phyloP scores from a whole-genome alignment of 2,888 invertebrate genomes.

The Mythimna impura region DNA sequence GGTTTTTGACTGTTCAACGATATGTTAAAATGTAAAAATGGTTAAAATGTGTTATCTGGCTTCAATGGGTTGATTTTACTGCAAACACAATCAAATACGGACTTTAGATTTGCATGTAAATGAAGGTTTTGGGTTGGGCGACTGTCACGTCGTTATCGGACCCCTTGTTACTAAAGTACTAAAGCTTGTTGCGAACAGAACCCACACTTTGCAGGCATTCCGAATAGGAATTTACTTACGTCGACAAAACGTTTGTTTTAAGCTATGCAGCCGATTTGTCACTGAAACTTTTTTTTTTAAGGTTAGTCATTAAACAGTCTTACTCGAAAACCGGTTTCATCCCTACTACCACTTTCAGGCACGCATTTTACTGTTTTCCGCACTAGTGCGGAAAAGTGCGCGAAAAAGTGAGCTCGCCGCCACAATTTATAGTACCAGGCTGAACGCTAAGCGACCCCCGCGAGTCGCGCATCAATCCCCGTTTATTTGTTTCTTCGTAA shows the following conservation, averaged over 20 bases:
- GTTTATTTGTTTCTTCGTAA: no score
- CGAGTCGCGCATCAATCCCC: no score
- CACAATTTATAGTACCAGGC: no score
- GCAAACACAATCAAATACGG: slow-evolving; percentile 22
- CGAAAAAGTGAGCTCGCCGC: no score
- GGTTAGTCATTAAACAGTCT: neutral
- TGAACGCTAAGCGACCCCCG: no score
- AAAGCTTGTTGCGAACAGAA: neutral
- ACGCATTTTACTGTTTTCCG: no score
- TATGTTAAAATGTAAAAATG: no score
- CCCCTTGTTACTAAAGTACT: slow-evolving; percentile 16
- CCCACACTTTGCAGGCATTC: neutral
- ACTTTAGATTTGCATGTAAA: slow-evolving; percentile 50
- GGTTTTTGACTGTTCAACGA: slow-evolving; percentile 18
- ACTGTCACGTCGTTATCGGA: slow-evolving; percentile 14
- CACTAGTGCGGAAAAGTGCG: no score
- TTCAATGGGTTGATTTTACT: slow-evolving; percentile 13
- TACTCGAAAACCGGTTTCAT: no score
- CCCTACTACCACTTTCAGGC: no score
- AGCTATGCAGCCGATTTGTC: neutral
- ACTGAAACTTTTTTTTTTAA: neutral
- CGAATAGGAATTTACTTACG: neutral
- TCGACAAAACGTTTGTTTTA: neutral
- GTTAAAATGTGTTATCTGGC: slow-evolving; percentile 8
- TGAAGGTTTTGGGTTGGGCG: slow-evolving; percentile 29